Evolutionary conservation across 2,113 vertebrate genomes (phyloP).

Genomic region (Oryctolagus cuniculus): mOryCun1.1 NC_091450.1:26281001-26281500

Average conservation of each 20-base stretch:
- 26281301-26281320: too few species aligned
- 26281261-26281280: fast-evolving
- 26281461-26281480: too few species aligned
- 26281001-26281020: neutral
- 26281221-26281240: neutral
- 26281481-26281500: too few species aligned
- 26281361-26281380: too few species aligned
- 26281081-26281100: too few species aligned
- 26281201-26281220: neutral
- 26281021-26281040: too few species aligned
- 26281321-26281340: too few species aligned
- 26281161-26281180: fast-evolving
- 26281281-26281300: neutral
- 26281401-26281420: too few species aligned
- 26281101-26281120: neutral
- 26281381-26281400: too few species aligned
- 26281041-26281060: neutral
- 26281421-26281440: too few species aligned
- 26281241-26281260: neutral
- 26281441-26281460: too few species aligned
- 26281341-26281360: too few species aligned
- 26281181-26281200: neutral
- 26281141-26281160: neutral
- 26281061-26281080: neutral
- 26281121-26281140: neutral